Evolutionary conservation across 2,888 invertebrate genomes (phyloP).

Genomic region (Oscheius myriophilus): DNA sequence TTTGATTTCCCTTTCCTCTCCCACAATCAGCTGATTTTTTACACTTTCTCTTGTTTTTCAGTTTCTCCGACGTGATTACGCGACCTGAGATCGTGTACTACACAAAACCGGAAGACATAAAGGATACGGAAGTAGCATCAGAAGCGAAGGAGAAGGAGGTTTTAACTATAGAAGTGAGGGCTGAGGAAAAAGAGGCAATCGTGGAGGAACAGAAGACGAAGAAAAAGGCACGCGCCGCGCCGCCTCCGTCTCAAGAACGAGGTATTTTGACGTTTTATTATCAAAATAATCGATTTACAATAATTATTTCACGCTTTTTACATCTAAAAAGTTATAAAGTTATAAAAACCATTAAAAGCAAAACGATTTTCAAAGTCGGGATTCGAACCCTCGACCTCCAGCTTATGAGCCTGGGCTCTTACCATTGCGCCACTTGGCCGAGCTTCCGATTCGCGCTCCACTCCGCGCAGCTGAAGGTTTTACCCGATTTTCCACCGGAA

Average conservation of each 20-base stretch:
- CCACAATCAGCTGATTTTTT: neutral
- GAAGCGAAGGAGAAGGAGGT: neutral
- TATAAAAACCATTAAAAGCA: too few relatives aligned
- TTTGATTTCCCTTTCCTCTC: neutral
- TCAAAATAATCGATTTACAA: neutral
- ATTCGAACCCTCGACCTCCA: too few relatives aligned
- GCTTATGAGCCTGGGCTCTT: too few relatives aligned
- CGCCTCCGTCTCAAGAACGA: slow-evolving; percentile 20
- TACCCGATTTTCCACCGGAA: too few relatives aligned
- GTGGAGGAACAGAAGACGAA: slow-evolving; percentile 14
- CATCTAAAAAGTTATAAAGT: too few relatives aligned
- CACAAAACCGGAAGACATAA: neutral
- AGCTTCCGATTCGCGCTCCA: too few relatives aligned
- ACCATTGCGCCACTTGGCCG: too few relatives aligned
- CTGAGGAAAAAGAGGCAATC: neutral
- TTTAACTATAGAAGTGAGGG: neutral
- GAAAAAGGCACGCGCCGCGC: slow-evolving; percentile 10
- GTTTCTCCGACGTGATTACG: slow-evolving; percentile 18
- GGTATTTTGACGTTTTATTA: neutral
- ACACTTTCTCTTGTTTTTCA: slow-evolving; percentile 5
- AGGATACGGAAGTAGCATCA: neutral
- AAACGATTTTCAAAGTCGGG: too few relatives aligned
- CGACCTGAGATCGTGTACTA: slow-evolving; percentile 12
- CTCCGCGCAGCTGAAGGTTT: too few relatives aligned
- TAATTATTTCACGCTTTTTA: too few relatives aligned